These are phyloP conservation scores for Sylvilagus floridanus DNA, from an alignment of 2,797 vertebrate species.

Conservation along the genomic window DNA sequence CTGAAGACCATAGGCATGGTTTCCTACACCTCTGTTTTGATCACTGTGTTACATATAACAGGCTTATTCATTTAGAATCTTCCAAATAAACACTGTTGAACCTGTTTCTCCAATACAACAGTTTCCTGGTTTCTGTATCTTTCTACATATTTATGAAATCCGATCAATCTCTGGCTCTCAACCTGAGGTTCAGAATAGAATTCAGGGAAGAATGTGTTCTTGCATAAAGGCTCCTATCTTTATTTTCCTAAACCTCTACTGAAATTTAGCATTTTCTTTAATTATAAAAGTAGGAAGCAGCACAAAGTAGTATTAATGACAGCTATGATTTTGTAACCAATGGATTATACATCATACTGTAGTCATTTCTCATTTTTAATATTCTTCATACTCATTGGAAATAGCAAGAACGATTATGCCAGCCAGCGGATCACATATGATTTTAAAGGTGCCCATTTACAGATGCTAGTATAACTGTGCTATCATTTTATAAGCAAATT, in stretches of 20 bases:
- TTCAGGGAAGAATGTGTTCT: background rate
- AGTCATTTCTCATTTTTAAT: background rate
- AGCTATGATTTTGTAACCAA: background rate
- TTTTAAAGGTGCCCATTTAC: background rate
- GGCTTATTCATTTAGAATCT: background rate
- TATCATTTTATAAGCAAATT: background rate
- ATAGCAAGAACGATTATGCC: background rate
- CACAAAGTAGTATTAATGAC: background rate
- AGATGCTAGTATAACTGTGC: background rate
- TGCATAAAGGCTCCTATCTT: background rate
- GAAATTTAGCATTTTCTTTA: constrained; percentile 34
- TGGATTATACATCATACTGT: background rate
- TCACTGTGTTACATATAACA: background rate
- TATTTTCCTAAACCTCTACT: background rate
- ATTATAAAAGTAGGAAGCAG: background rate
- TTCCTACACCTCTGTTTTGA: background rate
- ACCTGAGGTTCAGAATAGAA: background rate
- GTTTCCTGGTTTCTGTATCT: background rate
- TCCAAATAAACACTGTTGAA: background rate
- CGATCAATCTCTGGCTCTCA: background rate
- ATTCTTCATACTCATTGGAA: background rate
- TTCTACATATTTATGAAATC: background rate
- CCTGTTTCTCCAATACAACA: background rate
- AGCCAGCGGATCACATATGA: background rate
- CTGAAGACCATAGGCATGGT: background rate